Base-by-base conservation (phyloP, 2,888 invertebrate genomes). In the Cotesia congregata region DNA sequence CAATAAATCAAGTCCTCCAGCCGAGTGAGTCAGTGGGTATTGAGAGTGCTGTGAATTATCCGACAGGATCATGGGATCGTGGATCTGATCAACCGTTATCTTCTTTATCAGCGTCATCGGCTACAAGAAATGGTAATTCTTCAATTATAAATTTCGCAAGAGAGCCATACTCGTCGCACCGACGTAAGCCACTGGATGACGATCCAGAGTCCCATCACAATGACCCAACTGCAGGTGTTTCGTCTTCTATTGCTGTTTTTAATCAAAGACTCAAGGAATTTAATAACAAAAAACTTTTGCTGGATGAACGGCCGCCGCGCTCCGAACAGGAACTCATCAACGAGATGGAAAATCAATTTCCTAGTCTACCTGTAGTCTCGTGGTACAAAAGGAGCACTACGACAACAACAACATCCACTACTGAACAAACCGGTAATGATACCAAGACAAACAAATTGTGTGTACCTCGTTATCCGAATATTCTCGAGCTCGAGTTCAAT, bases 401-500 rank as follows among this genome's bases (percentile, higher is more conserved):
- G 30, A 30, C 50, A 50, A 50, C 50, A 50, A 50, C 50, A 50
- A 9, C 50, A 50, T 12, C 50, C 12, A 50, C 50, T 12, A 50
- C 50, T 4, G 50, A 50, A 12, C 7, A 50, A 50, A 50, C 38
- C 6, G 6, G 64, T 39, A 69, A 17, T 20, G 65, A 76, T 2
- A 91, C 91, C 1, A 92, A 93, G 78, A 65, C 75, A 15, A 76
- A 72, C 50, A 73, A 17, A 15, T 74, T 76, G 39, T 86, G 85
- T 75, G 30, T 72, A 1, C 83, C 83, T 1, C 93, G 94, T 82
- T 96, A 96, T 88, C 97, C 97, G 0, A 95, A 94, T 77, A 94
- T 97, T 82, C 97, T 95, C 90, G 97, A 97, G 85, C 91, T 97
- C 80, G 96, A 97, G 88, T 97, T 96, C 91, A 97, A 97, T 90